phyloP scores from a whole-genome alignment of 2,888 invertebrate genomes.

The Tetramorium bicarinatum region DNA sequence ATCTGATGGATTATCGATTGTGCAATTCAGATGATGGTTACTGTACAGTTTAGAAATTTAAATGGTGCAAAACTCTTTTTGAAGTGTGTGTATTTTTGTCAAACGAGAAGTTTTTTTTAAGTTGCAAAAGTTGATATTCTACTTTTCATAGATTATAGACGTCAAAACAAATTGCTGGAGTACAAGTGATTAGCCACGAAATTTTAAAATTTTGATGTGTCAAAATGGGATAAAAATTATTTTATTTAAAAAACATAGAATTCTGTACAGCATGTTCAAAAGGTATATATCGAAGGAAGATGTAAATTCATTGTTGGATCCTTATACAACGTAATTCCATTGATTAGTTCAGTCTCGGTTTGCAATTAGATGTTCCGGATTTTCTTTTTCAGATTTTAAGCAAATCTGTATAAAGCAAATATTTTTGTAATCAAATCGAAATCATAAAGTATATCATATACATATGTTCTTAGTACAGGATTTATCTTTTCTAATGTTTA shows the following conservation, averaged over 20 bases:
- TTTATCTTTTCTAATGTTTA: background rate
- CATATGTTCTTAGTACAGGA: background rate
- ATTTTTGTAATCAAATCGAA: slow-evolving; percentile 20
- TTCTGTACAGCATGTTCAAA: background rate
- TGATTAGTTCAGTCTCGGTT: background rate
- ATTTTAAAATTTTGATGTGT: background rate
- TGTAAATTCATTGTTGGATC: slow-evolving; percentile 7
- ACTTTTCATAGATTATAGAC: background rate
- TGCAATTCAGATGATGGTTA: background rate
- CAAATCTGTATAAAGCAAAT: background rate
- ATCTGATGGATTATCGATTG: background rate
- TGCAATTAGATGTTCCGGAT: background rate
- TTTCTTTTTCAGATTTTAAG: background rate
- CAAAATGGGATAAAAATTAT: background rate
- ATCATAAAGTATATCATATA: background rate
- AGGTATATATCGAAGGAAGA: background rate
- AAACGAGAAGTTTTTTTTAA: background rate
- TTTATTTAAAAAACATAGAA: background rate
- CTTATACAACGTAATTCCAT: background rate
- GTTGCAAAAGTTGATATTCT: background rate
- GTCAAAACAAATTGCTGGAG: background rate
- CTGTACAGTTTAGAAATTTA: background rate
- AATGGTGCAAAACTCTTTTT: slow-evolving; percentile 49
- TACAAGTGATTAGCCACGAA: background rate
- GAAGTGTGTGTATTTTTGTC: slow-evolving; percentile 10